Conservation (phyloP, 2,797 vertebrate genomes). For the Benthosema pterotum region DNA sequence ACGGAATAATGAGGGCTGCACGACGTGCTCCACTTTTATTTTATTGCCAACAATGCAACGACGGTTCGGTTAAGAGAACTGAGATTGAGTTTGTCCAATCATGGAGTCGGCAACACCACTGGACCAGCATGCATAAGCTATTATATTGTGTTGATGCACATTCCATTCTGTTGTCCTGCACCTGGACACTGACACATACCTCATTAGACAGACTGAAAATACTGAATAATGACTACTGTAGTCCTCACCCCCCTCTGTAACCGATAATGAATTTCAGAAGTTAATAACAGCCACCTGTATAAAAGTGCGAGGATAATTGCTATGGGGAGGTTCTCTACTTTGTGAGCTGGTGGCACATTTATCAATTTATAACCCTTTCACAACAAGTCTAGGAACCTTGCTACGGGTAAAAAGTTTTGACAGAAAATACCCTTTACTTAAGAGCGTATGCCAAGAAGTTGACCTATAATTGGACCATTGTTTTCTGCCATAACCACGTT, state of each 20-base stretch:
- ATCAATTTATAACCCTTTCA: conserved; percentile 45
- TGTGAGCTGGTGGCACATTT: conserved; percentile 46
- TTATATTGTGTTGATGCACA: too few relatives aligned
- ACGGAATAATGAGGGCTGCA: too few relatives aligned
- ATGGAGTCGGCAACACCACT: too few relatives aligned
- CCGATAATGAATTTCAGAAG: neutral
- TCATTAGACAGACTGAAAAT: too few relatives aligned
- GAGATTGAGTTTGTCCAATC: too few relatives aligned
- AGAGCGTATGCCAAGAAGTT: conserved; percentile 17
- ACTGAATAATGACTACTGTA: neutral
- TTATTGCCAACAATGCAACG: conserved; percentile 1
- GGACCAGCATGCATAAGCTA: too few relatives aligned
- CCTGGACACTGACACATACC: too few relatives aligned
- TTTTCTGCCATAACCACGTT: conserved; percentile 32
- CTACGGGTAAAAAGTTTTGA: conserved; percentile 50
- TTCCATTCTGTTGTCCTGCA: too few relatives aligned
- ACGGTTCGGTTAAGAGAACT: too few relatives aligned
- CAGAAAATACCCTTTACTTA: conserved; percentile 33
- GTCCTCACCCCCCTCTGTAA: neutral
- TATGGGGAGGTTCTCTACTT: conserved; percentile 39
- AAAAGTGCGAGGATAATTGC: conserved; percentile 50
- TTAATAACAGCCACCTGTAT: conserved; percentile 35
- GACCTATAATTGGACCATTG: conserved; percentile 64
- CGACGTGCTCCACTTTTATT: conserved; percentile 20
- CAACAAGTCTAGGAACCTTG: conserved; percentile 34